Percentiles rank a stretch among this genome's conserved stretches.
phyloP scores from a whole-genome alignment of 2,797 vertebrate species.

The Borostomias antarcticus region DNA sequence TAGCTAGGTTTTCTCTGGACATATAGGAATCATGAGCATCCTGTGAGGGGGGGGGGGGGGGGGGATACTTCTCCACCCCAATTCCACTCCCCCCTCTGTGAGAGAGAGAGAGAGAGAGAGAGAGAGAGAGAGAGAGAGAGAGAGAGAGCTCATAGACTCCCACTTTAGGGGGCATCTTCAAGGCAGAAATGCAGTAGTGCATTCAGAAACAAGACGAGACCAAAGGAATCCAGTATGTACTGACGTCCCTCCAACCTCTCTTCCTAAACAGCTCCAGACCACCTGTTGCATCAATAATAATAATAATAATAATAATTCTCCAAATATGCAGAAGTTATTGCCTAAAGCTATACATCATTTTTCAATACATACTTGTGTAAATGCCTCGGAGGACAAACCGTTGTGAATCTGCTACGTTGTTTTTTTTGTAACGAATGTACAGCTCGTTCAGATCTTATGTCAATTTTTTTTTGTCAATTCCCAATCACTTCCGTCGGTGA shows the following conservation, averaged over 20 bases:
- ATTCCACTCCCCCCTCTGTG: background rate
- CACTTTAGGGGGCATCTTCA: slow-evolving; percentile 71
- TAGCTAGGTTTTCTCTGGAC: background rate
- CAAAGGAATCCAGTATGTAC: slow-evolving; percentile 49
- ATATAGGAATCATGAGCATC: background rate
- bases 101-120: background rate
- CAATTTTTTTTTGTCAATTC: slow-evolving; percentile 37
- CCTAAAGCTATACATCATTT: slow-evolving; percentile 81
- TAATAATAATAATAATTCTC: slow-evolving; percentile 70
- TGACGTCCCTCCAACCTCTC: slow-evolving; percentile 46
- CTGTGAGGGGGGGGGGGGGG: background rate
- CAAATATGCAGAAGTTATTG: slow-evolving; percentile 87
- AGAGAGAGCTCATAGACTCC: background rate
- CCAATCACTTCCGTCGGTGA: background rate
- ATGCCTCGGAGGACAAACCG: slow-evolving; percentile 74
- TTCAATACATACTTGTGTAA: slow-evolving; percentile 76
- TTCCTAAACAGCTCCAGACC: slow-evolving; percentile 75
- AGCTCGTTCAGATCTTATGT: slow-evolving; percentile 67
- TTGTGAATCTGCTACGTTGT: slow-evolving; percentile 76
- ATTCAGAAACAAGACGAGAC: slow-evolving; percentile 68
- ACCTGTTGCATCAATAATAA: slow-evolving; percentile 42
- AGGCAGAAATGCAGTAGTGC: slow-evolving; percentile 86
- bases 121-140: background rate
- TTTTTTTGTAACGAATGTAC: slow-evolving; percentile 71
- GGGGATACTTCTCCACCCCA: background rate